These are phyloP conservation scores for Sylvilagus bachmani DNA, from an alignment of 2,113 vertebrate genomes.

Conservation along the genomic window DNA sequence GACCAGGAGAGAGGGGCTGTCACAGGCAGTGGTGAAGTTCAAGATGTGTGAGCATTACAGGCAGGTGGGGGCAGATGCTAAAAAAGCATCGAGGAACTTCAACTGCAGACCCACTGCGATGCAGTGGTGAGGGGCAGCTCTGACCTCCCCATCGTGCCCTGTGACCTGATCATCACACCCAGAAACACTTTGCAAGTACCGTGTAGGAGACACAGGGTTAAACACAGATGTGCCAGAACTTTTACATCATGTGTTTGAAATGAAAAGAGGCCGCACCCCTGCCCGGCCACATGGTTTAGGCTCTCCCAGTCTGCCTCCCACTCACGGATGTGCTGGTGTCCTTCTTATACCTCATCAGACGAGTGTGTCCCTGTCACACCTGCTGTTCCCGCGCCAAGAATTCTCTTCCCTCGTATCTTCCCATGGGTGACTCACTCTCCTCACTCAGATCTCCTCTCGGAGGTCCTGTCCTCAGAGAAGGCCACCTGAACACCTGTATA, in stretches of 20 bases:
- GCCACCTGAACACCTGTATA: background rate
- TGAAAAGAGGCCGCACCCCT: background rate
- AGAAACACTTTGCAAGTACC: background rate
- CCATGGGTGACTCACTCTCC: background rate
- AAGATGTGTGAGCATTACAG: background rate
- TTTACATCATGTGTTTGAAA: background rate
- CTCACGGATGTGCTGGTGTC: accelerated
- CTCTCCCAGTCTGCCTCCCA: background rate
- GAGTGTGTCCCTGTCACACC: background rate
- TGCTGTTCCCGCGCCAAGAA: background rate
- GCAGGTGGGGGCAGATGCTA: background rate
- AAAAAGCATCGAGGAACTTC: background rate
- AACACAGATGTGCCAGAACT: background rate
- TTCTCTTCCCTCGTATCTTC: background rate
- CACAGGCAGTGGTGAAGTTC: background rate
- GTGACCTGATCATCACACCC: background rate
- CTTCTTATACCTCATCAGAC: background rate
- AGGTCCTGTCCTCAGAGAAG: background rate
- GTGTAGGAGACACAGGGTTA: background rate
- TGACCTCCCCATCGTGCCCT: background rate
- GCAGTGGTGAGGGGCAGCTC: no score
- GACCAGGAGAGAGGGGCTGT: background rate
- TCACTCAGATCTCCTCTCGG: background rate
- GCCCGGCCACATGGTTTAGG: background rate
- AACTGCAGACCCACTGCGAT: accelerated